Conservation (phyloP, 2,888 invertebrate genomes). For the Diaphora mendica region DNA sequence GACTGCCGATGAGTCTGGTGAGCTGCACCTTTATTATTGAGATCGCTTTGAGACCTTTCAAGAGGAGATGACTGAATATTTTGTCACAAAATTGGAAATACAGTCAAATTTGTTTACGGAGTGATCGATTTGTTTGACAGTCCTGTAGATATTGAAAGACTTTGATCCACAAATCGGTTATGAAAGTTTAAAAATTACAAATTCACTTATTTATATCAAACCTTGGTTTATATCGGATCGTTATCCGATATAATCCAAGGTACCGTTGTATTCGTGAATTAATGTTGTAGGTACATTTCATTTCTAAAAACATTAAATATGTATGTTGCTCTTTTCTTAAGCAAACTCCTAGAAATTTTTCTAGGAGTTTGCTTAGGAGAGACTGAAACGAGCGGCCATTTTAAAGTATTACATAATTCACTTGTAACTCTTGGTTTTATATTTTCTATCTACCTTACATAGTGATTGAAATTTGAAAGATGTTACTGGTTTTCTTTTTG, state of each 20-base stretch:
- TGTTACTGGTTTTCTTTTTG: too few relatives aligned
- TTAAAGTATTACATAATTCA: too few relatives aligned
- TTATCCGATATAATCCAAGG: too few relatives aligned
- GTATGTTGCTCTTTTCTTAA: neutral
- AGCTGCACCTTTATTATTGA: conserved; percentile 73
- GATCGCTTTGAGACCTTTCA: conserved; percentile 66
- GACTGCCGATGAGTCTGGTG: conserved; percentile 68
- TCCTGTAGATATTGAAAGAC: conserved; percentile 1
- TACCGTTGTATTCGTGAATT: neutral
- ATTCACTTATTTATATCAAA: conserved; percentile 4
- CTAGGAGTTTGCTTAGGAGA: too few relatives aligned
- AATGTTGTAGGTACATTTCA: neutral
- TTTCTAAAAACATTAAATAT: neutral
- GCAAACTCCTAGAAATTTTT: too few relatives aligned
- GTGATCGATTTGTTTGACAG: conserved; percentile 27
- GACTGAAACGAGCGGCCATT: too few relatives aligned
- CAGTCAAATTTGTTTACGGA: conserved; percentile 41
- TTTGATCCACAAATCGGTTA: conserved; percentile 11
- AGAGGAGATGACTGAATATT: conserved; percentile 48
- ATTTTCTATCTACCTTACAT: too few relatives aligned
- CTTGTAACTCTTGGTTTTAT: too few relatives aligned
- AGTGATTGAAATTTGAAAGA: too few relatives aligned
- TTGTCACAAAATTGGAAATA: conserved; percentile 23
- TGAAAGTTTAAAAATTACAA: conserved; percentile 29
- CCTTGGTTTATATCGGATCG: neutral